These are phyloP conservation scores for Cremastobaeus sp. DNA, from an alignment of 2,888 invertebrate genomes.

Conservation along the genomic window DNA sequence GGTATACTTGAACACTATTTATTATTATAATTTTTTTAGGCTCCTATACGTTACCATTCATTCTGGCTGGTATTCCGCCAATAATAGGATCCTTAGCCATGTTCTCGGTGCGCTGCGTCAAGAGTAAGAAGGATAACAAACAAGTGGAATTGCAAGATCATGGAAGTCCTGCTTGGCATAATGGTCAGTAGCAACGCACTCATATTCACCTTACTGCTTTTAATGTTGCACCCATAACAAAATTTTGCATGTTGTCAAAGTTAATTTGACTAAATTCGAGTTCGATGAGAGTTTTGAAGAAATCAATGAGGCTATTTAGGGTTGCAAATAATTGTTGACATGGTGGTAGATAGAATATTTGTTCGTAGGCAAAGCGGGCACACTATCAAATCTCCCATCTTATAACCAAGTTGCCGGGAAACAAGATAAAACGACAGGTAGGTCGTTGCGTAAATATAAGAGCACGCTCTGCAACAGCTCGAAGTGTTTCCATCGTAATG, in stretches of 20 bases:
- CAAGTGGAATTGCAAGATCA: constrained; percentile 56
- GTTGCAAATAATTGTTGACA: neutral
- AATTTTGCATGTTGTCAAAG: neutral
- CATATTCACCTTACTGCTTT: neutral
- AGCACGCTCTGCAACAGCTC: constrained; percentile 39
- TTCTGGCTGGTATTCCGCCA: constrained; percentile 91
- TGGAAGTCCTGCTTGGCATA: constrained; percentile 69
- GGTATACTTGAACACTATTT: constrained; percentile 1
- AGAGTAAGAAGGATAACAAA: constrained; percentile 69
- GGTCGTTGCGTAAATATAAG: constrained; percentile 37
- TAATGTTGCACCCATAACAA: neutral
- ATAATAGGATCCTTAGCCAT: constrained; percentile 87
- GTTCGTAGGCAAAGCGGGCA: constrained; percentile 63
- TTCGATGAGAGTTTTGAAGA: neutral
- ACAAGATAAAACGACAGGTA: constrained; percentile 34
- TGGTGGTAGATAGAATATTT: constrained; percentile 63
- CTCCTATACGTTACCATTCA: constrained; percentile 87
- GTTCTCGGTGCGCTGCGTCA: constrained; percentile 82
- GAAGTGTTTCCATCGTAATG: constrained; percentile 42
- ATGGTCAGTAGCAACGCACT: constrained; percentile 70
- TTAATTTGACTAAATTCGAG: neutral
- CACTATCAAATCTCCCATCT: constrained; percentile 26
- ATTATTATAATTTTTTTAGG: constrained; percentile 69
- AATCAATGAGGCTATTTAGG: too few species aligned
- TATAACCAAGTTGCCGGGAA: constrained; percentile 33